A percentile compares a stretch with the other conserved stretches of the same genome.
These are phyloP conservation scores for Catostylus mosaicus DNA, from an alignment of 30 jellyfish, hydroid and myxozoan genomes.

Conservation along the genomic window DNA sequence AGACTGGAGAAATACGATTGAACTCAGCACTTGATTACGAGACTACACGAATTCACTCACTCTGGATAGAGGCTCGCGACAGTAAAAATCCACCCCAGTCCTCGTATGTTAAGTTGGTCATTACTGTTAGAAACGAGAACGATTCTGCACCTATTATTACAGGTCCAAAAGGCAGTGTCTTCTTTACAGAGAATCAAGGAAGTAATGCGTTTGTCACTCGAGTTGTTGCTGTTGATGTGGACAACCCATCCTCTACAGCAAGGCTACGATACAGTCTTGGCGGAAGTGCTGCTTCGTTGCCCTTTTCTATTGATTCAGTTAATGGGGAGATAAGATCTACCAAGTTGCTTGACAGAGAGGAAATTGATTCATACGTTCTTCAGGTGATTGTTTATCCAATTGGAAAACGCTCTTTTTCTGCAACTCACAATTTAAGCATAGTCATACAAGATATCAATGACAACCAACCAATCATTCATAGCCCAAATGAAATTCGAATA, in stretches of 20 bases:
- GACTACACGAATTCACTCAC: slow-evolving; percentile 28
- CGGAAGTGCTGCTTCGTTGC: slow-evolving; percentile 20
- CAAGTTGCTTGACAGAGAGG: slow-evolving; percentile 73
- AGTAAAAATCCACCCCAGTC: slow-evolving; percentile 78
- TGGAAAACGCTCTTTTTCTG: slow-evolving; percentile 26
- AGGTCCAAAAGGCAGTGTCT: slow-evolving; percentile 27
- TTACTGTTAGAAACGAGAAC: slow-evolving; percentile 63
- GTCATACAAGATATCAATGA: slow-evolving; percentile 77
- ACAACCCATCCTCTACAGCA: slow-evolving; percentile 31
- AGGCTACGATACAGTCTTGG: slow-evolving; percentile 53
- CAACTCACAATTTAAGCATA: slow-evolving; percentile 19
- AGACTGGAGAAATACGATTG: slow-evolving; percentile 32
- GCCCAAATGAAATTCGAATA: slow-evolving; percentile 45
- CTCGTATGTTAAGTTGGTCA: slow-evolving; percentile 36
- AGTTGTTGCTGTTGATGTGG: slow-evolving; percentile 57
- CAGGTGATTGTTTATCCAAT: slow-evolving; percentile 37
- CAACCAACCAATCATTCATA: slow-evolving; percentile 75
- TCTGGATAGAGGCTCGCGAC: slow-evolving; percentile 90
- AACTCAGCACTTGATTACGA: slow-evolving; percentile 61
- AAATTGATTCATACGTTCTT: not conserved
- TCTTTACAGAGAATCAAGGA: slow-evolving; percentile 62
- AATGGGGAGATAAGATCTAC: slow-evolving; percentile 67
- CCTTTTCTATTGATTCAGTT: slow-evolving; percentile 42
- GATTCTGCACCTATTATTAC: slow-evolving; percentile 70
- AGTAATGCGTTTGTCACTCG: slow-evolving; percentile 42